Percentiles rank a stretch among this genome's conserved stretches.
phyloP scores from a whole-genome alignment of 1,140 invertebrate species.

The Sitophilus oryzae region DNA sequence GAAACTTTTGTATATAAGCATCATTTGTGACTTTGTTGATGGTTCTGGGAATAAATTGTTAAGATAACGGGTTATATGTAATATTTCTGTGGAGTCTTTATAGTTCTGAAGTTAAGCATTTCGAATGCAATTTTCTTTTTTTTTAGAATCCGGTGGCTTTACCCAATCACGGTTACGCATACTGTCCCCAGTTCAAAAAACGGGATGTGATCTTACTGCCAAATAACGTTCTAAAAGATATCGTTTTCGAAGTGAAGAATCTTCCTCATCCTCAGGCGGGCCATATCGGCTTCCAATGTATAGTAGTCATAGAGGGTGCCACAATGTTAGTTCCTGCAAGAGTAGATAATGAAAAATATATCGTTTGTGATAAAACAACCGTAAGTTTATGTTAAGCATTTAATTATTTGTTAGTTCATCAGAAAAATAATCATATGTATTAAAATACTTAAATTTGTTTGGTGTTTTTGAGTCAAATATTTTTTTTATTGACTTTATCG shows the following conservation, averaged over 20 bases:
- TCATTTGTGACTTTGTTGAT: too few species aligned
- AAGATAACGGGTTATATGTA: too few species aligned
- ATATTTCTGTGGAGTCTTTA: too few species aligned
- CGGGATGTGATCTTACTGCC: slow-evolving; percentile 66
- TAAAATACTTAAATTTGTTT: too few species aligned
- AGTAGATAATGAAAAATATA: slow-evolving; percentile 72
- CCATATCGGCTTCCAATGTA: slow-evolving; percentile 84
- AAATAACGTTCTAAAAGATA: slow-evolving; percentile 83
- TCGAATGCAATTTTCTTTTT: too few species aligned
- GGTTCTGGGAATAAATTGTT: too few species aligned
- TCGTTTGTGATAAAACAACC: slow-evolving; percentile 85
- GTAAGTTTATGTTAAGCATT: slow-evolving; percentile 46
- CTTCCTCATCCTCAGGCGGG: slow-evolving; percentile 78
- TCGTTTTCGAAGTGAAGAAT: slow-evolving; percentile 83
- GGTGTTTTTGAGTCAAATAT: too few species aligned
- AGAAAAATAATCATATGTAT: too few species aligned
- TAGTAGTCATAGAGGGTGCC: slow-evolving; percentile 83
- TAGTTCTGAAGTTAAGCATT: too few species aligned
- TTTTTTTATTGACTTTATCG: too few species aligned
- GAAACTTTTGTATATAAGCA: too few species aligned
- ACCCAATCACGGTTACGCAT: slow-evolving; percentile 65
- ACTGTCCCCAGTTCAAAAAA: slow-evolving; percentile 74
- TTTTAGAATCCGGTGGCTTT: slow-evolving; percentile 65
- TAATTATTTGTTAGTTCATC: too few species aligned
- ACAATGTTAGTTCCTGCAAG: slow-evolving; percentile 82